phyloP scores from a whole-genome alignment of 2,888 invertebrate genomes.

The Drosophila infuscata region DNA sequence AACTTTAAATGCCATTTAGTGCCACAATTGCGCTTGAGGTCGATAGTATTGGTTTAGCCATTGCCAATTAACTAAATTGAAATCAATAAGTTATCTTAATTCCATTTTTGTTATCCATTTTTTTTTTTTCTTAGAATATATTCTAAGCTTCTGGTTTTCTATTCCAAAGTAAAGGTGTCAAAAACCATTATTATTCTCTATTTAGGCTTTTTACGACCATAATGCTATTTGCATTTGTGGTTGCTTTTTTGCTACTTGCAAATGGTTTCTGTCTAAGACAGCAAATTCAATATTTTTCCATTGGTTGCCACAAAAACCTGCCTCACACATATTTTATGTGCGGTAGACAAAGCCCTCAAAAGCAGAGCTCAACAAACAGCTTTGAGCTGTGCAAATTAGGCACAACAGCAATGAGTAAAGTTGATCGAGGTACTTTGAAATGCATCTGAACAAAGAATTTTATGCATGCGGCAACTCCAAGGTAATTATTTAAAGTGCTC shows the following conservation, averaged over 20 bases:
- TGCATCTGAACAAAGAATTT: conserved; percentile 54
- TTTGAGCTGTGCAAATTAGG: conserved; percentile 21
- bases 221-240: background rate
- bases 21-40: background rate
- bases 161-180: background rate
- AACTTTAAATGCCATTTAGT: conserved; percentile 11
- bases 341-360: background rate
- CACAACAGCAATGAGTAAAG: conserved; percentile 13
- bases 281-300: background rate
- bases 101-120: background rate
- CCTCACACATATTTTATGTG: background rate
- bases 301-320: background rate
- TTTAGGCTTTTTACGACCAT: background rate
- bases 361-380: conserved; percentile 13
- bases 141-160: background rate
- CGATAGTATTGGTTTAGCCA: background rate
- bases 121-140: background rate
- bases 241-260: background rate
- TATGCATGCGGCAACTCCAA: conserved; percentile 64
- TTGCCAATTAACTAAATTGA: background rate
- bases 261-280: background rate
- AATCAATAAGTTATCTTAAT: background rate
- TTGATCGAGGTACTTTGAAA: conserved; percentile 16
- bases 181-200: background rate
- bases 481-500: conserved; percentile 73